These are phyloP conservation scores for Periophthalmus modestus DNA, from an alignment of 2,113 vertebrate species.

Conservation along the genomic window DNA sequence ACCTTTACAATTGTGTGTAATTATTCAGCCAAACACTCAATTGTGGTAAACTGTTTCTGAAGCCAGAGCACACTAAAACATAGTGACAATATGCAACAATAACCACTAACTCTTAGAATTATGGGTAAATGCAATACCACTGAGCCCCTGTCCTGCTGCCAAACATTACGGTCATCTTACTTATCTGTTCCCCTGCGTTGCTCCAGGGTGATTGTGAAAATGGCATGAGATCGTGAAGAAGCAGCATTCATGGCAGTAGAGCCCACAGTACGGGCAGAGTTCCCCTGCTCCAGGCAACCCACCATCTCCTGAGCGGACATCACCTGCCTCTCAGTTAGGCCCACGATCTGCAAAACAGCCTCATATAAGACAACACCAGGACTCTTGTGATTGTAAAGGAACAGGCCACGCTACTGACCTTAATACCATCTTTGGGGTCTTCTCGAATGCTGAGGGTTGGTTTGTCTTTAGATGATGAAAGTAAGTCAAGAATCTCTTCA, in stretches of 20 bases:
- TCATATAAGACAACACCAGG: not conserved
- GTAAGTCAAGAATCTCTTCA: constrained; percentile 92
- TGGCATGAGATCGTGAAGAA: constrained; percentile 94
- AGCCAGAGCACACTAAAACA: not conserved
- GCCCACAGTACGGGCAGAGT: constrained; percentile 88
- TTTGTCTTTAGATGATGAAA: constrained; percentile 84
- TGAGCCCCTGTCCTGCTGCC: not conserved
- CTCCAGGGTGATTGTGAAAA: constrained; percentile 92
- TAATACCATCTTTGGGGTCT: constrained; percentile 95
- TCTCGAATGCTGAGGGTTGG: constrained; percentile 87
- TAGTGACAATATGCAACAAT: not conserved
- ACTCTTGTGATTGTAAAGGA: not conserved
- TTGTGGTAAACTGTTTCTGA: not conserved
- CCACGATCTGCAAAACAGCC: constrained; percentile 82
- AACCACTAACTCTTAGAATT: not conserved
- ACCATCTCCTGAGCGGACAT: constrained; percentile 83
- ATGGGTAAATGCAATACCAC: not conserved
- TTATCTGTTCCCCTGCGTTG: constrained; percentile 86
- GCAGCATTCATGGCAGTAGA: constrained; percentile 96
- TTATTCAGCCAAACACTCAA: not conserved
- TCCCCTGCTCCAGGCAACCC: constrained; percentile 89
- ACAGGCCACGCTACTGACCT: constrained; percentile 72
- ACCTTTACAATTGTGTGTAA: not conserved
- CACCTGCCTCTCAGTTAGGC: constrained; percentile 87
- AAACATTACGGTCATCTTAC: constrained; percentile 73